Evolutionary conservation across 2,797 vertebrate genomes (phyloP), one percentile per base, ranked within the genome.

Genomic region (Trachops cirrhosus): DNA sequence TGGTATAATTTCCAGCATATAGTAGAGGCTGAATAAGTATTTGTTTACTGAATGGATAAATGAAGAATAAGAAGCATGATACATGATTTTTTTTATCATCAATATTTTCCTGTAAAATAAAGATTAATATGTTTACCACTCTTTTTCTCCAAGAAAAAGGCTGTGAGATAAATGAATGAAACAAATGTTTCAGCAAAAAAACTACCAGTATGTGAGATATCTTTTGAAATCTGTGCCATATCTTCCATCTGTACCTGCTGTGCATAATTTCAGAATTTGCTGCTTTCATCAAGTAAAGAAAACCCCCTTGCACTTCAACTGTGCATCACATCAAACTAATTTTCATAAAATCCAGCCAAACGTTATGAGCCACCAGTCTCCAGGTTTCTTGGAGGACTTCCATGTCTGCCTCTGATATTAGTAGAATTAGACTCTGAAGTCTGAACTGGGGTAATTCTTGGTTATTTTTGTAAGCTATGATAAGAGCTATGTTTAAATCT

Each of bases 251-350:
- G 89, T 93, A 96, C 95, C 95, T 95, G 95, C 93, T 97, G 87
- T 96, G 87, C 84, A 94, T 97, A 97, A 96, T 97, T 96, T 97
- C 96, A 95, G 95, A 96, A 96, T 96, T 94, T 87, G 86, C 87
- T 93, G 96, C 84, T 96, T 96, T 96, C 95, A 95, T 96, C 96
- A 96, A 94, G 86, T 67, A 80, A 95, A 94, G 88, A 96, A 95
- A 97, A 95, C 14, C 86, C 84, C 89, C 91, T 96, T 97, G 64
- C 80, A 96, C 89, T 97, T 97, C 91, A 93, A 96, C 92, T 97
- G 71, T 93, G 86, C 95, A 91, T 95, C 79, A 10, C 62, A 84
- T 95, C 86, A 94, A 92, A 87, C 89, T 96, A 96, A 95, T 96
- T 96, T 95, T 97, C 90, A 96, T 97, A 90, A 95, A 96, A 96